phyloP scores from a whole-genome alignment of 2,888 invertebrate genomes.

The Eugnorisma glareosa region DNA sequence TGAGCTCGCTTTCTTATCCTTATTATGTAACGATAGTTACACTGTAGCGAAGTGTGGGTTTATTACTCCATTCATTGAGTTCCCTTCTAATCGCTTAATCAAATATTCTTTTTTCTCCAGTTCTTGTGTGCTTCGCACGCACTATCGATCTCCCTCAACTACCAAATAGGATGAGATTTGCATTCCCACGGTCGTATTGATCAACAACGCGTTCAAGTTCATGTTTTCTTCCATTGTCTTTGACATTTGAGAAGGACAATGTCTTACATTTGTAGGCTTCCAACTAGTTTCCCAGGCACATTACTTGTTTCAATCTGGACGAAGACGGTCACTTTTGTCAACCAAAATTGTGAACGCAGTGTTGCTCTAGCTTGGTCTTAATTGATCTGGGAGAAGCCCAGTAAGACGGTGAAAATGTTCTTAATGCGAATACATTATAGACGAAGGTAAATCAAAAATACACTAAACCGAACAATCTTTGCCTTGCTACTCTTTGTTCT shows the following conservation, averaged over 20 bases:
- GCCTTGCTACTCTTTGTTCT: neutral
- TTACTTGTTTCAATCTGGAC: conserved; percentile 9
- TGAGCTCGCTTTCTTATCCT: conserved; percentile 25
- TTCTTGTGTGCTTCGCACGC: neutral
- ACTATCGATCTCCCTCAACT: neutral
- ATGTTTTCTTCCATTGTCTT: conserved; percentile 53
- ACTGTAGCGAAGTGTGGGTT: conserved; percentile 10
- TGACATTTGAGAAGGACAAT: conserved; percentile 17
- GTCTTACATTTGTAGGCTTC: conserved; percentile 18
- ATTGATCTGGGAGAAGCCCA: neutral
- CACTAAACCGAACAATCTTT: neutral
- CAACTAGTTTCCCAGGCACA: conserved; percentile 26
- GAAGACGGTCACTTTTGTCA: conserved; percentile 6
- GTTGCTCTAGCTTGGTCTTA: neutral
- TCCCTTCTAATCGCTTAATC: conserved; percentile 6
- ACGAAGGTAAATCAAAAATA: conserved; percentile 27
- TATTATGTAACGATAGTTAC: conserved; percentile 8
- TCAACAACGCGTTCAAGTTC: conserved; percentile 51
- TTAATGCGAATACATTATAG: conserved; percentile 30
- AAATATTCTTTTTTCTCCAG: neutral
- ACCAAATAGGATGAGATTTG: conserved; percentile 12
- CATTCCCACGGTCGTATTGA: conserved; percentile 55
- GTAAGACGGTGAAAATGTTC: conserved; percentile 6
- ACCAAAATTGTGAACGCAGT: neutral
- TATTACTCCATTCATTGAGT: neutral